These are phyloP conservation scores for Palaemon carinicauda DNA, from an alignment of 1,140 invertebrate species.

Conservation along the genomic window DNA sequence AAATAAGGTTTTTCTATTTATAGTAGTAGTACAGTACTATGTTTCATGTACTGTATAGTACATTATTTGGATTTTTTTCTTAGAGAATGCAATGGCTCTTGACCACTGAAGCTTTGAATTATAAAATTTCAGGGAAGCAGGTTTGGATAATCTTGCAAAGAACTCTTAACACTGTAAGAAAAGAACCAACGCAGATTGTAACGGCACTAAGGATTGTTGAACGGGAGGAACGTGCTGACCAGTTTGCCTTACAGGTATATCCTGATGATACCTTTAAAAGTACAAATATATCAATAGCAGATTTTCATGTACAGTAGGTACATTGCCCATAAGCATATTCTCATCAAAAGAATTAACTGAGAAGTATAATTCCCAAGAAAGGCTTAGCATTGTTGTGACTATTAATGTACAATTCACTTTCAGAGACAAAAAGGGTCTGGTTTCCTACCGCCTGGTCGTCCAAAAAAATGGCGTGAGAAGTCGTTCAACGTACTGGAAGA, in stretches of 20 bases:
- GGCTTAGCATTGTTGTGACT: neutral
- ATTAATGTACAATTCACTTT: neutral
- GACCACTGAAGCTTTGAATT: no score
- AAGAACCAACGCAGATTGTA: conserved; percentile 95
- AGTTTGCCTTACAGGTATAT: conserved; percentile 75
- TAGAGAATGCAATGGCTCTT: no score
- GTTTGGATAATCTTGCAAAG: conserved; percentile 87
- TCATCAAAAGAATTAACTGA: no score
- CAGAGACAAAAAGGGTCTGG: conserved; percentile 81
- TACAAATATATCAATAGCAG: neutral
- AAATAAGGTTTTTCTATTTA: no score
- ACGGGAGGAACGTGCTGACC: conserved; percentile 91
- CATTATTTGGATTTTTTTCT: no score
- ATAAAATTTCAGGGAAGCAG: conserved; percentile 76
- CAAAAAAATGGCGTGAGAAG: conserved; percentile 91
- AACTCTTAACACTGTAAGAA: conserved; percentile 91
- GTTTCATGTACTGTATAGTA: no score
- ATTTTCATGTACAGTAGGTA: no score
- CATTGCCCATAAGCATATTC: no score
- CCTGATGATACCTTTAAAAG: neutral
- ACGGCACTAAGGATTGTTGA: conserved; percentile 96
- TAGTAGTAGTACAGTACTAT: no score
- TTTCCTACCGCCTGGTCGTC: conserved; percentile 91
- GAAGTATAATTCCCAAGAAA: neutral
- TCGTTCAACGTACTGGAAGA: conserved; percentile 74